Evolutionary conservation across 2,113 vertebrate genomes (phyloP), one percentile per base, ranked within the genome.

Genomic region (Chroicocephalus ridibundus): DNA sequence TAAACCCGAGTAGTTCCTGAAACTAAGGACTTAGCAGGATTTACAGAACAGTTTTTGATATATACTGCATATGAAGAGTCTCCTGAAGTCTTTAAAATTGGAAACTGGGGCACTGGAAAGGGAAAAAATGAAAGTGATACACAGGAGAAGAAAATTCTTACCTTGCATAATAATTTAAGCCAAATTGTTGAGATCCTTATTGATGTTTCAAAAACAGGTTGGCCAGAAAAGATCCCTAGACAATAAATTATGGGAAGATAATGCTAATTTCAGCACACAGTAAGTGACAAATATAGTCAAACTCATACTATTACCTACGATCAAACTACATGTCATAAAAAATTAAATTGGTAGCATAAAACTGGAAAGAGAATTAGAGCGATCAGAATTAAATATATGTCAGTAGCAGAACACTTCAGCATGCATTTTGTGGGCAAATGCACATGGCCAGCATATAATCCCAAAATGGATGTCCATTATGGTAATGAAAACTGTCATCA

Each of bases 401-500:
- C 86, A 92, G 60, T 31, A 74, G 20, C 26, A 74, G 31, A 82
- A 88, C 32, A 93, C 2, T 65, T 94, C 40, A 71, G 15, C 22
- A 57, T 47, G 19, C 71, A 7, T 86, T 88, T 81, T 58, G 46
- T 24, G 25, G 70, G 46, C 38, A 95, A 71, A 95, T 75, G 16
- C 38, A 34, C 60, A 83, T n/a, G n/a, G 75, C 55, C 72, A 78
- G 18, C 14, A 52, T 81, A 66, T 68, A 86, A 92, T 54, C 38
- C 26, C 4, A 1, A 76, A 93, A 86, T 47, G 17, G 32, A 32
- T 52, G 49, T 52, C 34, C 44, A 34, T 72, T 89, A 82, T 46
- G 11, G 15, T 76, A 91, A 95, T 82, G 61, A 91, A 95, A 96
- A 82, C 34, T 93, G 65, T 69, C 84, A 69, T 55, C 44, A 90